A percentile compares a stretch with the other conserved stretches of the same genome.
Conservation (phyloP, 2,113 vertebrate genomes). For the Poeciliopsis prolifica region DNA sequence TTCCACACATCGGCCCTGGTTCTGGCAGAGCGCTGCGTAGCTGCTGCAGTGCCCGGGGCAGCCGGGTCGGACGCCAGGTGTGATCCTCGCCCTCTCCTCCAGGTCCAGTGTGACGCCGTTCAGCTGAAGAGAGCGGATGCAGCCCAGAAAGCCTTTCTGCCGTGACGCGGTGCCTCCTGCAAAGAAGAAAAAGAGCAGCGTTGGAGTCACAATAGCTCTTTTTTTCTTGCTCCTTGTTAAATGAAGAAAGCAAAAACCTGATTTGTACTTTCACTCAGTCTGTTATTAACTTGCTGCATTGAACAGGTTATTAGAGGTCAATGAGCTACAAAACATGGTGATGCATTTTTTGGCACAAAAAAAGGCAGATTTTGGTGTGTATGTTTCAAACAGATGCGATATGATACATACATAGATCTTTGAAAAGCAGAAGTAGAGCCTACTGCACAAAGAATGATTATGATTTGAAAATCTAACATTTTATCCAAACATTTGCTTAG, state of each 20-base stretch:
- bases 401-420: no score
- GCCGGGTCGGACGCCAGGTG: conserved; percentile 90
- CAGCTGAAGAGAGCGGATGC: conserved; percentile 90
- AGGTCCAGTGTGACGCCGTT: conserved; percentile 91
- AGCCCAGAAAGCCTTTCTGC: conserved; percentile 94
- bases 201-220: background rate
- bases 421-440: no score
- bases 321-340: no score
- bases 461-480: no score
- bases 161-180: conserved; percentile 94
- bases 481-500: no score
- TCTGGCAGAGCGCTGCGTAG: conserved; percentile 89
- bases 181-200: conserved; percentile 7
- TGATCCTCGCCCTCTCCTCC: conserved; percentile 91
- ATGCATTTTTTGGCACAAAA: no score
- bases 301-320: no score
- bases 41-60: conserved; percentile 97
- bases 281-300: background rate
- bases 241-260: no score
- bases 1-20: conserved; percentile 89
- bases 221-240: background rate
- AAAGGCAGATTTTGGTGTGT: no score
- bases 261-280: background rate
- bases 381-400: no score
- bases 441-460: no score